Evolutionary conservation across 2,797 vertebrate genomes (phyloP), one percentile per base, ranked within the genome.

Genomic region (Buphagus erythrorhynchus): DNA sequence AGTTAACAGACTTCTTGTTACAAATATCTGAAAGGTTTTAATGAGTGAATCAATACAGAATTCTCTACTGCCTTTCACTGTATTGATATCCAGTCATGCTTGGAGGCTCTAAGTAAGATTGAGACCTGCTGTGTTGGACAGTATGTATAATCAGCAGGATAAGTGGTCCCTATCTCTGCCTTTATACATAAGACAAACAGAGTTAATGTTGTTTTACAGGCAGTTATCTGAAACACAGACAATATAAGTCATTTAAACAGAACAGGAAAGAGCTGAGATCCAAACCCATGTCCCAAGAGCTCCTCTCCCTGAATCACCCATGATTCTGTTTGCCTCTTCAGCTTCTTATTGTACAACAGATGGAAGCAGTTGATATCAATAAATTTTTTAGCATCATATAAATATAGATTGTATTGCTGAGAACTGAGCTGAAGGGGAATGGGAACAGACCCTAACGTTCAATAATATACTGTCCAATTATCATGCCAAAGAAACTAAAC

Each of bases 391-490:
- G 29, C 61, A 67, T 86, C 42, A 10, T 86, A 93, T 95, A 94
- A 95, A 93, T 93, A 72, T 59, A 92, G 72, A 95, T 88, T 91
- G 45, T 52, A 79, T 89, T 87, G 35, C 68, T 96, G 93, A 93
- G 90, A 81, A 46, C 51, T 57, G 55, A 33, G 29, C 17, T 88
- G 65, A 89, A 90, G 87, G 17, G 66, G 38, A 78, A 88, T 77
- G 43, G 71, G 55, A 89, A 84, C 2, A 10, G 74, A 66, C 73
- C 48, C 69, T 84, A 69, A 86, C 5, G 8, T 93, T 96, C 33
- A 49, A 55, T 95, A 88, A 69, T 65, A 71, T 57, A 58, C 78
- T 82, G 36, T 46, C 73, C 73, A 95, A 62, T 96, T 96, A 74
- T 66, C 11, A 6, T 83, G 46, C 61, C 76, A 92, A 87, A 96